These are phyloP conservation scores for Gobiocypris rarus DNA, from an alignment of 2,113 vertebrate species.

Conservation along the genomic window DNA sequence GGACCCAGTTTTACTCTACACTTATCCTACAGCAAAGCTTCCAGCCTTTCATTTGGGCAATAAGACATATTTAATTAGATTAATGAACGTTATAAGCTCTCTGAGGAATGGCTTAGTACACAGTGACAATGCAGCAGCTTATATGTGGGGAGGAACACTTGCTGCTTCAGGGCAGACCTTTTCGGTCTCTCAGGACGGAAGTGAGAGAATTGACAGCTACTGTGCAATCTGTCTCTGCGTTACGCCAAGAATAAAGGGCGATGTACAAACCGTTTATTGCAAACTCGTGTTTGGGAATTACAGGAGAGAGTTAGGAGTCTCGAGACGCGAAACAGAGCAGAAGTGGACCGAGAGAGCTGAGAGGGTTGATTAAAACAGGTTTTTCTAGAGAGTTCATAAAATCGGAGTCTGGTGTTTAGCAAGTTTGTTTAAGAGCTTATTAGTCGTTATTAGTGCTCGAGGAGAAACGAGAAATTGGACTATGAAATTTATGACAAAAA, in stretches of 20 bases:
- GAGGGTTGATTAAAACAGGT: slow-evolving; percentile 1
- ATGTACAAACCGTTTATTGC: slow-evolving; percentile 36
- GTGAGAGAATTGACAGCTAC: slow-evolving; percentile 79
- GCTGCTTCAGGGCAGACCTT: slow-evolving; percentile 69
- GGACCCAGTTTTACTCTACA: slow-evolving; percentile 96
- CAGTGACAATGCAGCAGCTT: slow-evolving; percentile 93
- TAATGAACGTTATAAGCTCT: slow-evolving; percentile 97
- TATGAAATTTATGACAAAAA: slow-evolving; percentile 7
- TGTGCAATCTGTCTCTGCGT: slow-evolving; percentile 76
- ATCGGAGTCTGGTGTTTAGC: neutral
- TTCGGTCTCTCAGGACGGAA: slow-evolving; percentile 79
- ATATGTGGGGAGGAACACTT: slow-evolving; percentile 74
- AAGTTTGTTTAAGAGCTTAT: slow-evolving; percentile 33
- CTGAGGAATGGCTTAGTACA: slow-evolving; percentile 82
- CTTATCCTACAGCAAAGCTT: slow-evolving; percentile 98
- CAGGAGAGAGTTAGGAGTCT: neutral
- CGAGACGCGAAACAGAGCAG: neutral
- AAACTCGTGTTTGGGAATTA: slow-evolving; percentile 29
- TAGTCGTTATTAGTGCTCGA: slow-evolving; percentile 18
- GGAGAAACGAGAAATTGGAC: slow-evolving; percentile 4
- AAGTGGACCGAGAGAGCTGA: slow-evolving; percentile 26
- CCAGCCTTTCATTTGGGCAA: slow-evolving; percentile 96
- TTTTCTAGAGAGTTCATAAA: slow-evolving; percentile 34
- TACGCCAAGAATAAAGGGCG: slow-evolving; percentile 33
- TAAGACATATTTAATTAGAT: slow-evolving; percentile 99